Base-by-base conservation (phyloP, 2,797 vertebrate genomes). In the Sebastes taczanowskii region DNA sequence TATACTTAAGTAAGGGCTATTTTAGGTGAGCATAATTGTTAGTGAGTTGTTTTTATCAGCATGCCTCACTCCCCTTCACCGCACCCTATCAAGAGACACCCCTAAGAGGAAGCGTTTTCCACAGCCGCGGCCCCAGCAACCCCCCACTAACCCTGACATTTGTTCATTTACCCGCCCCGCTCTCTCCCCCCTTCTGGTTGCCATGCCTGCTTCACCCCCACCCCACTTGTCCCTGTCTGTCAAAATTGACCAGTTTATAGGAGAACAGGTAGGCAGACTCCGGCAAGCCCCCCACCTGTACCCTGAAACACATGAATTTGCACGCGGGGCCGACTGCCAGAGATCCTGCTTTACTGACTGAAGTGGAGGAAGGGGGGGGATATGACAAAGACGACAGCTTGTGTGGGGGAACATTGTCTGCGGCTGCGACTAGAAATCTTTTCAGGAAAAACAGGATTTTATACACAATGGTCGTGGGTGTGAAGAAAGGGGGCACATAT, bases 331-430 rank as follows among this genome's bases (percentile, higher is more conserved):
- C 70, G 89, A 88, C 89, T 93, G 94, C 93, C 92, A 94, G 91
- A 91, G 91, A 96, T 94, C 91, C 90, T 93, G 90, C 91, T 94
- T 93, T 91, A 94, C 90, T 91, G 92, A 93, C 90, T 92, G 87
- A 90, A 92, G 86, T 88, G 86, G 80, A 86, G 81, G 81, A 73
- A 67, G 30, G 81, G 64, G 67, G 88, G 86, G 90, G 83, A 87
- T 80, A 90, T 92, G 92, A 95, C 92, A 95, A 95, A 95, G 94
- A 95, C 87, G 94, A 96, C 93, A 95, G 95, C 95, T 95, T 95
- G 94, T 95, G 94, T 95, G 95, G 95, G 95, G 95, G 95, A 95
- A 94, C 94, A 95, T 95, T 96, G 95, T 96, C 94, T 96, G 93
- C 81, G 89, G 93, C 88, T 94, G 94, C 89, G 94, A 95, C 91